Conservation (phyloP, 1,140 invertebrate genomes). For the Lordiphosa collinella region DNA sequence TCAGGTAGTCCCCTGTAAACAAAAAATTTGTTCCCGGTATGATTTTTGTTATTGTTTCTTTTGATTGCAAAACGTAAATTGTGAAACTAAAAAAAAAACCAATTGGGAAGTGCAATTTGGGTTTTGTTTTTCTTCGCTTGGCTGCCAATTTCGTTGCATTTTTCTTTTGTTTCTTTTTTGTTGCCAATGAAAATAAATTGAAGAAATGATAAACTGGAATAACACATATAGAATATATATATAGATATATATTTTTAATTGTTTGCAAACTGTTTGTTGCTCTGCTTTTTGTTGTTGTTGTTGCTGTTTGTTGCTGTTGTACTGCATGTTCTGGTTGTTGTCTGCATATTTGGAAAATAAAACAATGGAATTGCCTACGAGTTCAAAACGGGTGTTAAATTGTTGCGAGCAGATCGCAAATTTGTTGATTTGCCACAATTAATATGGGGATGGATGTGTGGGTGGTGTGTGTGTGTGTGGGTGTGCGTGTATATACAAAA, state of each 20-base stretch:
- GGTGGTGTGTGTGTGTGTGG: conserved; percentile 4
- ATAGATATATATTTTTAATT: conserved; percentile 32
- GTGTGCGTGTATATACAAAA: conserved; percentile 31
- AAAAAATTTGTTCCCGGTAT: conserved; percentile 82
- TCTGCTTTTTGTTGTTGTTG: conserved; percentile 23
- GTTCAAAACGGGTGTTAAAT: no score
- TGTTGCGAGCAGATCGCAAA: conserved; percentile 27
- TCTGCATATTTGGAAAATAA: conserved; percentile 3
- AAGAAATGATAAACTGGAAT: conserved; percentile 39
- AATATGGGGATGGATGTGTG: background rate
- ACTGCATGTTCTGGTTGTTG: conserved; percentile 4
- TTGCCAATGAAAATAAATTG: conserved; percentile 37
- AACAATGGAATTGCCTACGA: no score
- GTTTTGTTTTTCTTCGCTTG: conserved; percentile 31
- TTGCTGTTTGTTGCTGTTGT: conserved; percentile 11
- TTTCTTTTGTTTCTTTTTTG: conserved; percentile 20
- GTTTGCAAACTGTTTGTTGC: conserved; percentile 21
- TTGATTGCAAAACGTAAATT: conserved; percentile 31
- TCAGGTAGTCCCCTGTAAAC: conserved; percentile 88
- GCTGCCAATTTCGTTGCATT: conserved; percentile 54
- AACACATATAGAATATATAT: conserved; percentile 36
- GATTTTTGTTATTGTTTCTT: conserved; percentile 72
- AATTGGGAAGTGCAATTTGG: conserved; percentile 3
- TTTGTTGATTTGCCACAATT: conserved; percentile 2
- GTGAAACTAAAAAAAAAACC: conserved; percentile 25